Conservation (phyloP, 2,113 vertebrate genomes). For the Melospiza melodia region DNA sequence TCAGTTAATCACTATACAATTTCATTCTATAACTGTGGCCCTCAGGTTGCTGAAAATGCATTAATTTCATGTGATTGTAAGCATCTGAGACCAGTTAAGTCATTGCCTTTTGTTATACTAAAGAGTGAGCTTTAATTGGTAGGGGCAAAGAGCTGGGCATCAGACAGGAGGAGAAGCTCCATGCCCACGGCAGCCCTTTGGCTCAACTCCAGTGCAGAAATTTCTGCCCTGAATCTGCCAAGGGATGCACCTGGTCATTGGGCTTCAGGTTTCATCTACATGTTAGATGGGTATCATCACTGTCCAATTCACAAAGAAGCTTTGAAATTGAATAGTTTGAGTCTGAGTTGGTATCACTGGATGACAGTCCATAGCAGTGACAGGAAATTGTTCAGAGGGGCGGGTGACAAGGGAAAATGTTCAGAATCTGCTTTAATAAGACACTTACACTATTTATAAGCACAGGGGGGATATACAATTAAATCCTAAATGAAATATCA, state of each 20-base stretch:
- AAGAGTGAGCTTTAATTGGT: background rate
- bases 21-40: background rate
- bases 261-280: background rate
- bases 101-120: background rate
- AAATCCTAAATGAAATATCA: conserved; percentile 19
- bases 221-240: background rate
- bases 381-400: background rate
- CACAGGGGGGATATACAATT: background rate
- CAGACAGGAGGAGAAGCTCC: background rate
- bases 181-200: background rate
- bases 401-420: background rate
- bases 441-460: conserved; percentile 7
- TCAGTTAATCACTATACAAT: background rate
- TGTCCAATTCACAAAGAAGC: background rate
- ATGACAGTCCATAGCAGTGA: background rate
- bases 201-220: background rate
- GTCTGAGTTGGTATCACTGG: background rate
- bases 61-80: background rate
- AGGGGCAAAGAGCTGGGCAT: background rate
- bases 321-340: background rate
- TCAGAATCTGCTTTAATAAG: conserved; percentile 21
- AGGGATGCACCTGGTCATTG: background rate
- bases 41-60: background rate
- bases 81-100: conserved; percentile 3
- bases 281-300: background rate